These are phyloP conservation scores for Chlorops oryzae DNA, from an alignment of 1,140 invertebrate species.

Conservation along the genomic window DNA sequence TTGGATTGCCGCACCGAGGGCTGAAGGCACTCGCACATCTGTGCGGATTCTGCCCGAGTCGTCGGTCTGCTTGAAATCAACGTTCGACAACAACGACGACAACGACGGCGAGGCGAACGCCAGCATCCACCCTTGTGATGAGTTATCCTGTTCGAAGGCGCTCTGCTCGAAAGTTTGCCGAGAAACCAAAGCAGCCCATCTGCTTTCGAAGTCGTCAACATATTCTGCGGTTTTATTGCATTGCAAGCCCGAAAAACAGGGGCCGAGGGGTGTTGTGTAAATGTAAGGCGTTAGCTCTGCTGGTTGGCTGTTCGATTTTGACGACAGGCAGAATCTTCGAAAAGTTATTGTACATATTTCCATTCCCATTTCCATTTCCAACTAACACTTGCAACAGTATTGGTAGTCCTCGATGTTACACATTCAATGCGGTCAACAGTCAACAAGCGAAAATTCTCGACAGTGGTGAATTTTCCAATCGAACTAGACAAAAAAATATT, in stretches of 20 bases:
- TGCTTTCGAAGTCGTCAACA: slow-evolving; percentile 44
- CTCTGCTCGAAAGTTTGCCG: slow-evolving; percentile 5
- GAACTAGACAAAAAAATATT: too few species aligned
- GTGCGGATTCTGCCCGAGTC: slow-evolving; percentile 35
- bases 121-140: slow-evolving; percentile 1
- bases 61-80: neutral
- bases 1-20: slow-evolving; percentile 46
- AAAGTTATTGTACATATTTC: slow-evolving; percentile 10
- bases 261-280: slow-evolving; percentile 8
- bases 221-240: slow-evolving; percentile 47
- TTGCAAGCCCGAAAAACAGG: too few species aligned
- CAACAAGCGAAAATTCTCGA: too few species aligned
- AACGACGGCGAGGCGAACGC: neutral
- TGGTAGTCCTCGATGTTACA: too few species aligned
- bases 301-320: slow-evolving; percentile 34
- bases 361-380: neutral
- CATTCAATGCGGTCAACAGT: too few species aligned
- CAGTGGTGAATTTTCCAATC: too few species aligned
- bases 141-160: neutral
- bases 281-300: slow-evolving; percentile 14
- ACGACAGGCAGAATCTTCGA: slow-evolving; percentile 8
- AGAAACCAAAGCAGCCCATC: slow-evolving; percentile 28
- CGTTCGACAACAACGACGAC: slow-evolving; percentile 1
- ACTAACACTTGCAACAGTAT: too few species aligned
- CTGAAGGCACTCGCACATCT: slow-evolving; percentile 42